These are phyloP conservation scores for Neolamprologus modestus DNA, from an alignment of 2,113 vertebrate species.

Conservation along the genomic window DNA sequence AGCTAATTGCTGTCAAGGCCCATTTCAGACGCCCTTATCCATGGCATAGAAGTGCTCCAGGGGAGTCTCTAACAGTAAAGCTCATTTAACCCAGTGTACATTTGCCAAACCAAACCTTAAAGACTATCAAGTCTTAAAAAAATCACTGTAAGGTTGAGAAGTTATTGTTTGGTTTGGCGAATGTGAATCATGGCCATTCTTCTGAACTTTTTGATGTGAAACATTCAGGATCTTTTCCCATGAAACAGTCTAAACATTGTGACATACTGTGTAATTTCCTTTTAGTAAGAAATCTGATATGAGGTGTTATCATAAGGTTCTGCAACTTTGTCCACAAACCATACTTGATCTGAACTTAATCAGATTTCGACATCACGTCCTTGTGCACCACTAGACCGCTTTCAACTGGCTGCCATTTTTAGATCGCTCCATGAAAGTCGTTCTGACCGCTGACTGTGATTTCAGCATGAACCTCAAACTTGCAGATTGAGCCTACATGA, in stretches of 20 bases:
- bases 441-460: not conserved
- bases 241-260: not conserved
- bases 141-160: not conserved
- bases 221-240: not conserved
- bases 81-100: not conserved
- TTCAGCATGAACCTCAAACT: not conserved
- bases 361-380: not conserved
- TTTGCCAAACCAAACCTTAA: not conserved
- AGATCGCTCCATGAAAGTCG: not conserved
- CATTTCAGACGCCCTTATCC: not conserved
- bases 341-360: not conserved
- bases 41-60: not conserved
- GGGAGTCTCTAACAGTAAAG: not conserved
- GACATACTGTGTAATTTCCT: not conserved
- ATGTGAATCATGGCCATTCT: not conserved
- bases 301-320: not conserved
- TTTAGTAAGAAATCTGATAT: not conserved
- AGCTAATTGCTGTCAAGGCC: not conserved
- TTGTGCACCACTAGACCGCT: rapidly evolving
- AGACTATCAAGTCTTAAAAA: not conserved
- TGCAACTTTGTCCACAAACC: not conserved
- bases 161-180: not conserved
- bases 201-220: not conserved
- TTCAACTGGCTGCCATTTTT: not conserved
- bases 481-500: not conserved